Evolutionary conservation across 2,888 invertebrate species (phyloP), one percentile per base, ranked within the genome.

Genomic region (Sphaerophoria taeniata): DNA sequence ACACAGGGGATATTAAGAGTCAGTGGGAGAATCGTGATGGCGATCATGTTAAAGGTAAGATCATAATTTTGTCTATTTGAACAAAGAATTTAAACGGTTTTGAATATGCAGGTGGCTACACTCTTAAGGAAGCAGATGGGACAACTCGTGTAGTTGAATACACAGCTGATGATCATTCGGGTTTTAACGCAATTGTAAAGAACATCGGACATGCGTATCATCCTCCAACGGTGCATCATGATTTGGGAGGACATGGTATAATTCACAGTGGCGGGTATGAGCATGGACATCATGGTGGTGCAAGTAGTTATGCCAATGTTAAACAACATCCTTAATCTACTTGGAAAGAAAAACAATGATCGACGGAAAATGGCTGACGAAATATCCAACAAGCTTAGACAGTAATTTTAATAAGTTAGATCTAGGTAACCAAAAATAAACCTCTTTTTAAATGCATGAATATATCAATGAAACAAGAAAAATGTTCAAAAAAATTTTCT

Each of bases 11-110:
- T 76, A 90, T 92, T 31, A 93, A 93, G 88, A 92, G 91, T 78
- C 93, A 93, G 87, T 92, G 92, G 90, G 93, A 93, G 88, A 91
- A 92, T 51, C 92, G 93, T 47, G 93, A 93, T 88, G 93, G 93
- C 33, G 93, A 93, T 88, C 89, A 90, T 77, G 93, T 93, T 5
- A 93, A 93, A 87, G 91, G 91, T 89, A 88, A 74, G 45, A 24
- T 7, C 14, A 16, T n/a, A n/a, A n/a, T n/a, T n/a, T n/a, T n/a
- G n/a, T n/a, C n/a, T n/a, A n/a, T n/a, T n/a, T n/a, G n/a, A n/a
- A n/a, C n/a, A n/a, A n/a, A n/a, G n/a, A n/a, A n/a, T n/a, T n/a
- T n/a, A n/a, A n/a, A n/a, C n/a, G n/a, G n/a, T n/a, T 53, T 7
- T 4, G 4, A 7, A 43, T 6, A 2, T 67, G 3, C n/a, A 90